A percentile compares a stretch with the other conserved stretches of the same genome.
Conservation (phyloP, 2,797 vertebrate genomes). For the Scolopax rusticola region DNA sequence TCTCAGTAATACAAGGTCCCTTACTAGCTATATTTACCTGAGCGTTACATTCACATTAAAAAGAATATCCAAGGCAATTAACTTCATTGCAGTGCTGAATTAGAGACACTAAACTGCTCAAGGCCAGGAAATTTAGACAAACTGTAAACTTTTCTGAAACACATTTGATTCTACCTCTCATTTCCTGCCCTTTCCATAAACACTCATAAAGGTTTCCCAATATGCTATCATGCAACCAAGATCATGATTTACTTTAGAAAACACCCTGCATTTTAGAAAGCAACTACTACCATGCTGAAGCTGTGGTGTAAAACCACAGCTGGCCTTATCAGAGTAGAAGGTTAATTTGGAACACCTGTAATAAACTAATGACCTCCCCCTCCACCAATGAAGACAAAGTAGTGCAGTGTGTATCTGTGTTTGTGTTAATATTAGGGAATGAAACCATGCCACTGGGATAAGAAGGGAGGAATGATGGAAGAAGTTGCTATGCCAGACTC, state of each 20-base stretch:
- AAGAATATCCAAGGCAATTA: background rate
- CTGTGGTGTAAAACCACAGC: background rate
- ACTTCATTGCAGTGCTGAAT: background rate
- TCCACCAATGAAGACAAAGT: background rate
- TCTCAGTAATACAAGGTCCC: background rate
- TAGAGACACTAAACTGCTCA: background rate
- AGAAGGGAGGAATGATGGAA: background rate
- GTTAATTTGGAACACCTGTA: background rate
- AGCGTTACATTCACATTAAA: background rate
- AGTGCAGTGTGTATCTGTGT: background rate
- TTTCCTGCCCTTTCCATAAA: constrained; percentile 49
- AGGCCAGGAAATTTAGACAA: constrained; percentile 37
- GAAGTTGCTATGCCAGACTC: background rate
- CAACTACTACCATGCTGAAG: background rate
- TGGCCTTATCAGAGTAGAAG: background rate
- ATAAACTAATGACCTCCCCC: background rate
- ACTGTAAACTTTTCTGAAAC: constrained; percentile 14
- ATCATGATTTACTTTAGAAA: background rate
- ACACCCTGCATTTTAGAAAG: background rate
- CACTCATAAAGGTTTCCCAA: background rate
- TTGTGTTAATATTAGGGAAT: background rate
- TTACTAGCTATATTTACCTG: background rate
- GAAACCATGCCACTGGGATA: background rate
- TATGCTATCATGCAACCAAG: background rate
- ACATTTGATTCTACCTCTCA: background rate